Conservation (phyloP, 92 coral and sea anemone species). For the Isaurus tuberculatus region DNA sequence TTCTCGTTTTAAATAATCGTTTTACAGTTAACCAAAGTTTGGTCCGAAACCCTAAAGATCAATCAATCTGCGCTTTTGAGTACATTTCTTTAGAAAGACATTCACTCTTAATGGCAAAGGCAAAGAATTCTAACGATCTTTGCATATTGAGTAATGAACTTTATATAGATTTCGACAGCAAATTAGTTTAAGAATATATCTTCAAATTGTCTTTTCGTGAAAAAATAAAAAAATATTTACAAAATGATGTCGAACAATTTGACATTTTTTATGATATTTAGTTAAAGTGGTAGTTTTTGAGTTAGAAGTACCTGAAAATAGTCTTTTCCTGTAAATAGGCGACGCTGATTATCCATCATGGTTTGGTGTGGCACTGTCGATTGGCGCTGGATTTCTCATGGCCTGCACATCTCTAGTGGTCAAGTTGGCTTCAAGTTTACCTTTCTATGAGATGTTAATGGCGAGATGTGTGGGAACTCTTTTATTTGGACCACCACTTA, state of each 20-base stretch:
- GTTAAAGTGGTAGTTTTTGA: neutral
- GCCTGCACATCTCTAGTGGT: conserved; percentile 30
- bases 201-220: too few species aligned
- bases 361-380: conserved; percentile 17
- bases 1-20: too few species aligned
- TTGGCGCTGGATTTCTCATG: conserved; percentile 26
- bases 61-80: neutral
- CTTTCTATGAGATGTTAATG: conserved; percentile 42
- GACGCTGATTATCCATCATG: neutral
- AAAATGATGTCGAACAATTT: neutral
- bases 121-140: too few species aligned
- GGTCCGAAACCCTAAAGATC: neutral
- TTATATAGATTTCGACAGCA: too few species aligned
- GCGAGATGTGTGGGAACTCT: conserved; percentile 39
- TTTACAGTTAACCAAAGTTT: neutral
- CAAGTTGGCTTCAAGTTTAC: conserved; percentile 34
- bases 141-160: too few species aligned
- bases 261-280: neutral
- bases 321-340: neutral
- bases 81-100: too few species aligned
- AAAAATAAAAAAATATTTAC: neutral
- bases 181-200: too few species aligned
- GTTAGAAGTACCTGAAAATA: neutral
- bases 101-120: neutral
- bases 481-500: conserved; percentile 37